phyloP scores from a whole-genome alignment of 64 coral and sea anemone species.

The Stichodactyla helianthus region DNA sequence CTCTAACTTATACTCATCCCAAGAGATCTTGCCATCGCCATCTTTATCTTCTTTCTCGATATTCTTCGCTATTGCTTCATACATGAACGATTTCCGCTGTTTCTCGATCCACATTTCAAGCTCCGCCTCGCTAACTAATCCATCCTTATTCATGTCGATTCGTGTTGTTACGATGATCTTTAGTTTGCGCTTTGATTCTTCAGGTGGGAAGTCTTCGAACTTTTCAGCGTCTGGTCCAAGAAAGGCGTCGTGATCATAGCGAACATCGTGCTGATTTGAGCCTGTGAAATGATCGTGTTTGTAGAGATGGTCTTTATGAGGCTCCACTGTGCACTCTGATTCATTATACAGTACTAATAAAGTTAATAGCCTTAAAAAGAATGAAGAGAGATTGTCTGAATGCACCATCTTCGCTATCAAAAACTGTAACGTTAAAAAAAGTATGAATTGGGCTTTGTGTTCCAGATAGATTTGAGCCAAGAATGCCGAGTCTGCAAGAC shows the following conservation, averaged over 20 bases:
- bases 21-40: conserved; percentile 79
- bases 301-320: conserved; percentile 76
- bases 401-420: background rate
- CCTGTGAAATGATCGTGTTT: conserved; percentile 72
- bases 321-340: conserved; percentile 35
- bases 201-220: conserved; percentile 76
- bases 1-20: conserved; percentile 78
- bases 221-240: conserved; percentile 86
- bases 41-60: conserved; percentile 80
- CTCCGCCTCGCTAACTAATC: conserved; percentile 59
- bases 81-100: conserved; percentile 96
- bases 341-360: background rate
- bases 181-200: conserved; percentile 80
- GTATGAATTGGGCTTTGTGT: background rate
- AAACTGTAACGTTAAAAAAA: background rate
- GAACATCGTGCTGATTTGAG: conserved; percentile 61
- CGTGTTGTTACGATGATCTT: conserved; percentile 63
- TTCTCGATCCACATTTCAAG: conserved; percentile 87
- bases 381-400: background rate
- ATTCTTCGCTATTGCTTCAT: conserved; percentile 87
- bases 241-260: conserved; percentile 93
- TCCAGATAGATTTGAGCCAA: background rate
- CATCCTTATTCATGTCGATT: conserved; percentile 81
- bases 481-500: background rate
- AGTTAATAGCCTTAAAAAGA: background rate